These are phyloP conservation scores for Gadus chalcogrammus DNA, from an alignment of 2,113 vertebrate genomes.

Conservation along the genomic window DNA sequence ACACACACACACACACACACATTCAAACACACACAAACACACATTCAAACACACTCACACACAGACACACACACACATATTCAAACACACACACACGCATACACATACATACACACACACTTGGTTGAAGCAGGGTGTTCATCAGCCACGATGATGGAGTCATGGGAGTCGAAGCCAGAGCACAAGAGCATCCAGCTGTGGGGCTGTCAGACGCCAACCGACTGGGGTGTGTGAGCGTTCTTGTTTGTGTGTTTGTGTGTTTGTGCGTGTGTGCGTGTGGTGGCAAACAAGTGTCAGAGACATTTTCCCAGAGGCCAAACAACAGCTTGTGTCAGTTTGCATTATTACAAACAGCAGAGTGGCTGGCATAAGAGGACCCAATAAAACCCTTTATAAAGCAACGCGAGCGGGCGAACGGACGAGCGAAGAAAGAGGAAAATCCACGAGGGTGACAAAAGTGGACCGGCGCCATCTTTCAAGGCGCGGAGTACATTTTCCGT, in stretches of 20 bases:
- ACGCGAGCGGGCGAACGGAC: slow-evolving; percentile 17
- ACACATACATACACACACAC: neutral
- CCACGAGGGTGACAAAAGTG: slow-evolving; percentile 19
- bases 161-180: slow-evolving; percentile 41
- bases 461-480: neutral
- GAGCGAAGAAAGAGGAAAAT: slow-evolving; percentile 22
- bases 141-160: no score
- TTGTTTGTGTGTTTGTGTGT: no score
- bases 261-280: slow-evolving; percentile 30
- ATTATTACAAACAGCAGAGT: slow-evolving; percentile 18
- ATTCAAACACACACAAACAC: no score
- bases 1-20: neutral
- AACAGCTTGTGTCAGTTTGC: neutral
- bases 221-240: slow-evolving; percentile 15
- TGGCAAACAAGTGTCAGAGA: slow-evolving; percentile 42
- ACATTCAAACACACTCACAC: no score
- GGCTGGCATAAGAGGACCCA: slow-evolving; percentile 29
- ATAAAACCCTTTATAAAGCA: slow-evolving; percentile 39
- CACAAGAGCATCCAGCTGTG: slow-evolving; percentile 49
- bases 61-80: no score
- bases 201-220: slow-evolving; percentile 34
- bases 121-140: slow-evolving; percentile 15
- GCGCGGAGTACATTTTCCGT: neutral
- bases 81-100: neutral
- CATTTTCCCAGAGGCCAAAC: slow-evolving; percentile 45